phyloP scores from a whole-genome alignment of 92 coral and sea anemone genomes.

The Hydrozoanthus gracilis region DNA sequence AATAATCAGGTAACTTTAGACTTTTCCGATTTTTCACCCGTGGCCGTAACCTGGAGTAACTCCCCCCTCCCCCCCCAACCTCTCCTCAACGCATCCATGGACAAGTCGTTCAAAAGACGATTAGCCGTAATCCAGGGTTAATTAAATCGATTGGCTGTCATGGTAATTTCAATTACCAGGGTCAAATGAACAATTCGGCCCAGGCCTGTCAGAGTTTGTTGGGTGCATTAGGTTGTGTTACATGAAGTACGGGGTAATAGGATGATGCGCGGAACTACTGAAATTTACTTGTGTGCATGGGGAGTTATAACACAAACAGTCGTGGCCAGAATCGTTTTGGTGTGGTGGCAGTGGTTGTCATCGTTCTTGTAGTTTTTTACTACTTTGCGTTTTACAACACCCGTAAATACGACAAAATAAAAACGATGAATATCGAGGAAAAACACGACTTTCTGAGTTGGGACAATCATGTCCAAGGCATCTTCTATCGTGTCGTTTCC shows the following conservation, averaged over 20 bases:
- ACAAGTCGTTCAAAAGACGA: too few species aligned
- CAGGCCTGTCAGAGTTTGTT: too few species aligned
- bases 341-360: conserved; percentile 1
- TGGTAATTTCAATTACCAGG: too few species aligned
- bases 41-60: too few species aligned
- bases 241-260: background rate
- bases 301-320: background rate
- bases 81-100: too few species aligned
- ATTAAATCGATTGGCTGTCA: too few species aligned
- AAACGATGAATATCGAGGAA: conserved; percentile 13
- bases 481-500: conserved; percentile 68
- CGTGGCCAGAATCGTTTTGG: background rate
- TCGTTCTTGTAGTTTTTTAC: background rate
- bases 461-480: conserved; percentile 56
- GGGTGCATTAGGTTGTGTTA: background rate
- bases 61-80: too few species aligned
- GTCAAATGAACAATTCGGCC: too few species aligned
- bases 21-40: too few species aligned
- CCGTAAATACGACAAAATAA: background rate
- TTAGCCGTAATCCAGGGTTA: too few species aligned
- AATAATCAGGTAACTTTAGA: too few species aligned
- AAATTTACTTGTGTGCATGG: background rate
- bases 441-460: conserved; percentile 44
- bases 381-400: background rate
- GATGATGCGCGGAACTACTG: background rate